Evolutionary conservation across 2,797 vertebrate species (phyloP).

Genomic region (Rhinoraja longicauda): DNA sequence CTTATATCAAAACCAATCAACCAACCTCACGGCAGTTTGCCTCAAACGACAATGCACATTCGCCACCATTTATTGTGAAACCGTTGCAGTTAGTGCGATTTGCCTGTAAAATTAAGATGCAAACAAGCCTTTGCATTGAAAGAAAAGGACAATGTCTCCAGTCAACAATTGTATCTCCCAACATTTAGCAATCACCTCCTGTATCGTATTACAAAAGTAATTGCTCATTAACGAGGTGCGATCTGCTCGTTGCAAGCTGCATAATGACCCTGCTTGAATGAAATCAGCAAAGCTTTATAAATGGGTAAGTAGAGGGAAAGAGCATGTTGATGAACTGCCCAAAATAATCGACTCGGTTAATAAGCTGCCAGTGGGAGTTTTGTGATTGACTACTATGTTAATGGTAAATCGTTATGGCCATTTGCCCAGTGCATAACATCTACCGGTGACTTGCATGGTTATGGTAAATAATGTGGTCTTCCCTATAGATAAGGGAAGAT

Average conservation of each 20-base stretch:
- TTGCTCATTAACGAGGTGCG: neutral
- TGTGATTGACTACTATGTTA: neutral
- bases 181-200: neutral
- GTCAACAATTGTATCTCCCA: neutral
- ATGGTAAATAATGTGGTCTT: neutral
- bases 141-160: neutral
- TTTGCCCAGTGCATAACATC: neutral
- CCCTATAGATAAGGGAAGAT: neutral
- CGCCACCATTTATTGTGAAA: neutral
- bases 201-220: neutral
- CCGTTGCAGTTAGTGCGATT: neutral
- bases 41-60: neutral
- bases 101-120: neutral
- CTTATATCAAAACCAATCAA: neutral
- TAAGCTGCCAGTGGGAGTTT: neutral
- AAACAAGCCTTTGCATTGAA: neutral
- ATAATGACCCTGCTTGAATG: neutral
- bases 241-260: neutral
- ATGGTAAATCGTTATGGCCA: neutral
- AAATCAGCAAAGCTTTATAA: neutral
- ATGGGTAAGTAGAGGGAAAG: neutral
- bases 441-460: neutral
- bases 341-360: neutral
- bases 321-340: neutral
- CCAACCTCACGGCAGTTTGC: neutral